Conservation (phyloP, 1,140 invertebrate genomes). For the Plectrocnemia conspersa region DNA sequence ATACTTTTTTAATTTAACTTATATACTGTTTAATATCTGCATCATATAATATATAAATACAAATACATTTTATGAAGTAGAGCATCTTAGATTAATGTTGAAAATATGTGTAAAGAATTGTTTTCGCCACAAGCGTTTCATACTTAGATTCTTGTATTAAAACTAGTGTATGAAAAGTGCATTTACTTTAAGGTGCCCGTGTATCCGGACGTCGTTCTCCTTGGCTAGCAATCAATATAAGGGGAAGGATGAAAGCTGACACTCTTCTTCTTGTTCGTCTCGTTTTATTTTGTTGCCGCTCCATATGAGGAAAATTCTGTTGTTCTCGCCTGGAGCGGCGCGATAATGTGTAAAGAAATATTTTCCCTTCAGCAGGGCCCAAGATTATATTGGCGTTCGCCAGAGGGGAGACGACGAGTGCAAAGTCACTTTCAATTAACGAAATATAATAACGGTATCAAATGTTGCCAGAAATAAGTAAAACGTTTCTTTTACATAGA, state of each 20-base stretch:
- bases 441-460: constrained; percentile 8
- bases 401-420: background rate
- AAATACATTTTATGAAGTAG: too few species aligned
- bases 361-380: constrained; percentile 8
- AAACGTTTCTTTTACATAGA: too few species aligned
- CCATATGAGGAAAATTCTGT: constrained; percentile 24
- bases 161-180: constrained; percentile 8
- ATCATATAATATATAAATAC: too few species aligned
- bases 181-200: constrained; percentile 18
- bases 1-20: too few species aligned
- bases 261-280: constrained; percentile 15
- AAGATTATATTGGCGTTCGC: constrained; percentile 8
- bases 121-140: too few species aligned
- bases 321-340: constrained; percentile 21
- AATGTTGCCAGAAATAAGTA: background rate
- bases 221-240: constrained; percentile 28
- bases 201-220: constrained; percentile 17
- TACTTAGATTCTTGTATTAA: too few species aligned
- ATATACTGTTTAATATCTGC: too few species aligned
- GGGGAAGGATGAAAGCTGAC: constrained; percentile 29
- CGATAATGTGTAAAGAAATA: constrained; percentile 23
- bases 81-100: too few species aligned
- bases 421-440: constrained; percentile 13
- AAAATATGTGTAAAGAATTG: too few species aligned
- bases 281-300: constrained; percentile 23